Base-by-base conservation (phyloP, 2,888 invertebrate genomes). In the Osmoderma eremita region DNA sequence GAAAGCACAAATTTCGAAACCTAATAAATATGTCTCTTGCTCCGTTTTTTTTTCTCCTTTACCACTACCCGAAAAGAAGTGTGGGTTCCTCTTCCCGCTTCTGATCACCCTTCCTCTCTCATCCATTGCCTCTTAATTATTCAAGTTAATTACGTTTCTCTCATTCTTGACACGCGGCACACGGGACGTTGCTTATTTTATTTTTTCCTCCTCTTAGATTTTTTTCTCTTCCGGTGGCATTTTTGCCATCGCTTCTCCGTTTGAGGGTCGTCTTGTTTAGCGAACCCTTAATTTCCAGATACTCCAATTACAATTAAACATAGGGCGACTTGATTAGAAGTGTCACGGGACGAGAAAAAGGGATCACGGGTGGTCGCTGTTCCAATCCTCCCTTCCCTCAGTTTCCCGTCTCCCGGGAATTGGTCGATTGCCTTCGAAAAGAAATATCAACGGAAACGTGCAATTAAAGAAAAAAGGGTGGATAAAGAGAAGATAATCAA, bases 81-180 rank as follows among this genome's bases (percentile, higher is more conserved):
- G 3, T 2, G 2, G 30, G 30, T 2, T 6, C 10, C 8, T 22
- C 13, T 45, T 15, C 6, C 58, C 15, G 22, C 17, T 10, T 45
- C 17, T 17, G 17, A 42, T 30, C 42, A 42, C 58, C 42, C 58
- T 58, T 24, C 58, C 17, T 18, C 56, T 42, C 58, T 24, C n/a
- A 58, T 58, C 69, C 68, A 71, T 69, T 72, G 69, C 69, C 69
- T 71, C 74, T 73, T 73, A 74, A 74, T 74, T 74, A 74, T 74
- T 74, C 74, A 73, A 71, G 74, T 74, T 74, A 74, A 74, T 74
- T 74, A 74, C 74, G 73, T 74, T 74, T 73, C 73, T 73, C 73
- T 70, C 72, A 48, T 72, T 70, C 71, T 63, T 74, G 74, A 73
- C 73, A 74, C 58, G 58, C 42, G 39, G 22, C 58, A 58, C 42